Base-by-base conservation (phyloP, 2,797 vertebrate genomes). In the Echiichthys vipera region DNA sequence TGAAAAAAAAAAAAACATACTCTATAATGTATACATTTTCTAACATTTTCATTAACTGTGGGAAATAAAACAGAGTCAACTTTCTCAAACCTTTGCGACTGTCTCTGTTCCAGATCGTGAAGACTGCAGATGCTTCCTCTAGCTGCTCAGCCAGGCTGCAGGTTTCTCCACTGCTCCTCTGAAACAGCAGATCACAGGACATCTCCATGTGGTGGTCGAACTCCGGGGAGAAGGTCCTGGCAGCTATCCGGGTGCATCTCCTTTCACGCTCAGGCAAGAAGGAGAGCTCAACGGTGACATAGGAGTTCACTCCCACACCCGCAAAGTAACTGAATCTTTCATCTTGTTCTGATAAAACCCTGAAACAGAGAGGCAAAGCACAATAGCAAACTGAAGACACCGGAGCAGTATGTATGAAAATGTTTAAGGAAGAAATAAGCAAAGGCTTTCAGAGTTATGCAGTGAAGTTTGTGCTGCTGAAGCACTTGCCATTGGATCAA, bases 81-180 rank as follows among this genome's bases (percentile, higher is more conserved):
- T 29, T 15, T 56, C 13, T 24, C 17, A 13, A 74, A 91, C 94
- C 90, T 89, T 87, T 94, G 36, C 78, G 89, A 24, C 18, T 63
- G 25, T 92, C 95, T 91, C 92, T 94, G 90, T 98, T 96, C 90
- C 96, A 97, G 67, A 99, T 7, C 24, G 94, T 97, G 83, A 98
- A 97, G 65, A 91, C 7, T 1, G 95, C 92, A 30, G 81, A 89
- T 1, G 95, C 95, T 46, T 92, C 94, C 5, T 96, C 91, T 61
- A 99, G 81, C 66, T 96, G 89, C 47, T 99, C 98, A 13, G 96
- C 97, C 78, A 99, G 93, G 80, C 95, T 97, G 85, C 93, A 92
- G 27, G 93, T 85, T 85, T 97, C 96, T 51, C 98, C 97, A 0
- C 74, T 92, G 70, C 94, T 95, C 67, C 90, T 94, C 81, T 94